Conservation (phyloP, 2,113 vertebrate genomes). For the Gymnocephalus cernua region DNA sequence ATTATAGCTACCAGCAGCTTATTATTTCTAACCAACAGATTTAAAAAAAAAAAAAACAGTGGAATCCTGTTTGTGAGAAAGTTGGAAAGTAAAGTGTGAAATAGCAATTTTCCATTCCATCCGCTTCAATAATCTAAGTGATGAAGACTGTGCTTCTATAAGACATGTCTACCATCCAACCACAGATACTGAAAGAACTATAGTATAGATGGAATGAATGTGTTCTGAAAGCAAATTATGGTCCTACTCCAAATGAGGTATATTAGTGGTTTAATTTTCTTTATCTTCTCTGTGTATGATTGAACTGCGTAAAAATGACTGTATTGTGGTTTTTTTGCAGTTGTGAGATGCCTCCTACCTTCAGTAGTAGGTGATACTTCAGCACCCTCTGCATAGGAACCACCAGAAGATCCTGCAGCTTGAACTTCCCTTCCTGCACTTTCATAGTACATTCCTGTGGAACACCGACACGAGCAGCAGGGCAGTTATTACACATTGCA, state of each 20-base stretch:
- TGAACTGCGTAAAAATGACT: no score
- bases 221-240: no score
- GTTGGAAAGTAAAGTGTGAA: not conserved
- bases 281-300: no score
- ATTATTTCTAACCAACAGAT: not conserved
- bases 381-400: constrained; percentile 98
- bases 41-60: not conserved
- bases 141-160: not conserved
- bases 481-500: constrained; percentile 23
- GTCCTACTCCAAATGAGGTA: no score
- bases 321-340: not conserved
- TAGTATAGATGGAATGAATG: not conserved
- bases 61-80: not conserved
- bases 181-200: not conserved
- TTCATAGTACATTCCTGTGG: constrained; percentile 94
- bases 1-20: not conserved
- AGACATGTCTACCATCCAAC: not conserved
- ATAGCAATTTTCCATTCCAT: not conserved
- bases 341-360: constrained; percentile 83
- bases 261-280: no score
- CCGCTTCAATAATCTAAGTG: not conserved
- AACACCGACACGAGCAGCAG: constrained; percentile 20
- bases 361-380: constrained; percentile 96
- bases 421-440: constrained; percentile 97
- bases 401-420: constrained; percentile 96